phyloP scores from a whole-genome alignment of 2,797 vertebrate genomes.

The Xenops minutus region DNA sequence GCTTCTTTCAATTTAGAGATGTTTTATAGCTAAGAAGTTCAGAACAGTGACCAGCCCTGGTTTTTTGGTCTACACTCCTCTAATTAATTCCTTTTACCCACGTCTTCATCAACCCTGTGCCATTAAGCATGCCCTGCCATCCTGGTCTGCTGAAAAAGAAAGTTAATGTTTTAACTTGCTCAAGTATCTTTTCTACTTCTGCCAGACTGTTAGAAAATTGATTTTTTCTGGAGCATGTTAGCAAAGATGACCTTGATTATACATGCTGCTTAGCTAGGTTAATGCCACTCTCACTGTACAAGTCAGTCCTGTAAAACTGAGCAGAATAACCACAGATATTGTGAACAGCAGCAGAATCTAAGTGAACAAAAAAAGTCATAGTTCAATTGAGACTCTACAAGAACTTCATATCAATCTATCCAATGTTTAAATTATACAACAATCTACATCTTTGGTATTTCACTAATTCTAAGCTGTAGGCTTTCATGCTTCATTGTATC shows the following conservation, averaged over 20 bases:
- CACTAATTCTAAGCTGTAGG: neutral
- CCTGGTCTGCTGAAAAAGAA: neutral
- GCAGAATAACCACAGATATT: neutral
- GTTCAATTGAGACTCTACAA: neutral
- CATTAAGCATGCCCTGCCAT: neutral
- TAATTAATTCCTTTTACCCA: neutral
- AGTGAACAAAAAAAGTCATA: neutral
- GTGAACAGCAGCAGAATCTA: neutral
- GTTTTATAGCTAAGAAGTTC: neutral
- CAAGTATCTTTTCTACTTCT: neutral
- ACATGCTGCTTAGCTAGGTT: neutral
- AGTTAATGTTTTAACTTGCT: neutral
- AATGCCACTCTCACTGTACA: neutral
- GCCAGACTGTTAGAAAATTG: neutral
- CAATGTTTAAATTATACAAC: neutral
- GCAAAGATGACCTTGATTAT: neutral
- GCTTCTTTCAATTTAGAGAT: neutral
- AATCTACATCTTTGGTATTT: neutral
- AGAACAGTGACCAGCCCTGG: neutral
- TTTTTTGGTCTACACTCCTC: neutral
- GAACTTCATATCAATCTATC: neutral
- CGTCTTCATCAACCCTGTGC: neutral
- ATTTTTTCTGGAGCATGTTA: neutral
- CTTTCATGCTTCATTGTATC: neutral
- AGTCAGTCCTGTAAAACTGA: neutral